Evolutionary conservation across 2,888 invertebrate species (phyloP), one percentile per base, ranked within the genome.

Genomic region (Lasioglossum vierecki): DNA sequence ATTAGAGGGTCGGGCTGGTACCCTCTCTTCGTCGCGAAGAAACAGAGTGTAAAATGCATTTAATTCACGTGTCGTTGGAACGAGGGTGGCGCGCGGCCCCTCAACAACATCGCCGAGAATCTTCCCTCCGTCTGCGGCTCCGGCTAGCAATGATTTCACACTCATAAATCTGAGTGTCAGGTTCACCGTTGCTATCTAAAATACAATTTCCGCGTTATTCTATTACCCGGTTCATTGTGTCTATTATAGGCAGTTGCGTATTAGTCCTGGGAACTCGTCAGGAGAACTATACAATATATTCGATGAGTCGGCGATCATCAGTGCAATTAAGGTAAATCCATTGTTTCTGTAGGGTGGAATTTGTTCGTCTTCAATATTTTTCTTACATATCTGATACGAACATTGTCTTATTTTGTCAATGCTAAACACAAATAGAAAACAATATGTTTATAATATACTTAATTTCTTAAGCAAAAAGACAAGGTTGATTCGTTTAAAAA

Each of bases 1-100:
- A 93, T 93, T 92, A 91, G 91, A 91, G 93, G 92, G 91, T 92
- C 88, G 84, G 84, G 60, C 49, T 46, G 77, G 71, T 82, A 81
- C 83, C 84, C 85, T 74, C 80, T 35, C 39, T 60, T 71, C 76
- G 73, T 80, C 79, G 76, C 80, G 89, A 84, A 84, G 90, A 92
- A 93, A 90, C 92, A 91, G 93, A 91, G 92, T 93, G 92, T 93
- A 93, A 93, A 93, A 93, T 92, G 92, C 90, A 93, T 93, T 93
- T 93, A 93, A 93, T 93, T 93, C 92, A 77, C 89, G 91, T 91
- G 90, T 92, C 91, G 90, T 83, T 79, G 88, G 85, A 87, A 85
- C 86, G 88, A 92, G 92, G 91, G 90, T 90, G 53, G 82, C 81
- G 35, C 81, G 66, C 53, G 57, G 30, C 82, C 76, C 70, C 80